phyloP scores from a whole-genome alignment of 2,113 vertebrate species.

The Trochalopteron elliotii region DNA sequence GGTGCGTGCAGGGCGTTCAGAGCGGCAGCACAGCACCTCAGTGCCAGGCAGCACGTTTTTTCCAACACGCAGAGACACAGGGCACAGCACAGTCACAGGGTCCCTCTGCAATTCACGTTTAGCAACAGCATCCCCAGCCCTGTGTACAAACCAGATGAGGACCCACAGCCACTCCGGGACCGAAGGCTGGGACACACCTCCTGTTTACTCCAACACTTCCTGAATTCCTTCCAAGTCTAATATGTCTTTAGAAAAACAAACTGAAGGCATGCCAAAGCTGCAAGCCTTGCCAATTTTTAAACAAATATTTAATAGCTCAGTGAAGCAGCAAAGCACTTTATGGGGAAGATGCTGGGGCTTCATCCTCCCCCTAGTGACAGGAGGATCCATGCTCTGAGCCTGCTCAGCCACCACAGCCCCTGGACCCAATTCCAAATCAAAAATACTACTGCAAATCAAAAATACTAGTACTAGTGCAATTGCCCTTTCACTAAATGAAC shows the following conservation, averaged over 20 bases:
- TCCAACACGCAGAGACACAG: fast-evolving
- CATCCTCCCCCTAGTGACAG: slow-evolving; percentile 11
- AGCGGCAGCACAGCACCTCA: not conserved
- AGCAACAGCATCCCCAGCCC: not conserved
- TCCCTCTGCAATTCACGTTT: not conserved
- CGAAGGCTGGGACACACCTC: not conserved
- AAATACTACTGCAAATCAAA: not conserved
- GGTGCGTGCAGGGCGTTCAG: fast-evolving
- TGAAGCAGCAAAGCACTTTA: not conserved
- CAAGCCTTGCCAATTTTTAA: not conserved
- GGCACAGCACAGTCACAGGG: not conserved
- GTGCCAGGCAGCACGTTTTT: not conserved
- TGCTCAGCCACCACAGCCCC: fast-evolving
- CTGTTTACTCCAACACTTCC: not conserved
- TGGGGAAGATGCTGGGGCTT: not conserved
- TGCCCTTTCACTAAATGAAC: not conserved
- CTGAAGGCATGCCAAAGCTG: not conserved
- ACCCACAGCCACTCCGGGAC: fast-evolving
- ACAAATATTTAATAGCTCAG: not conserved
- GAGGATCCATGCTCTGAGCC: not conserved
- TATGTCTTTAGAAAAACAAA: not conserved
- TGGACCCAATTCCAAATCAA: not conserved
- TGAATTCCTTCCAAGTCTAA: not conserved
- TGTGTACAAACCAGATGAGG: fast-evolving
- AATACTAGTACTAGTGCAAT: not conserved